Conservation (phyloP, 1,140 invertebrate genomes). For the Trachymyrmex septentrionalis region DNA sequence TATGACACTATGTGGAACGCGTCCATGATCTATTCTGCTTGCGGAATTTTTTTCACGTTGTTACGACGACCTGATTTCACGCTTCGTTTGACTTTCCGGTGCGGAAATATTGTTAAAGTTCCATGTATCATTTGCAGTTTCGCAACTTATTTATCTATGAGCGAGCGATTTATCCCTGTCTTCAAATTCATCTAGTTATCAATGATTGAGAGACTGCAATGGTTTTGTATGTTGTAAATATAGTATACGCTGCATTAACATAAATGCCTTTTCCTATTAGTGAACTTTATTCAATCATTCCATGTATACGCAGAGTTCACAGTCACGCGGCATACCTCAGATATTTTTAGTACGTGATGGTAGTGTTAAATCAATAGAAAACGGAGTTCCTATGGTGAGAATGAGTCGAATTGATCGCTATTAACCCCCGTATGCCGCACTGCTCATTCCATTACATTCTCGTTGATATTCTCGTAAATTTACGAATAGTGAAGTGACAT, state of each 20-base stretch:
- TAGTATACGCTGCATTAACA: background rate
- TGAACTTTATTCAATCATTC: constrained; percentile 14
- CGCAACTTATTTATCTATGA: constrained; percentile 5
- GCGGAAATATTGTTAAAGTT: constrained; percentile 76
- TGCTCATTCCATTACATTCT: constrained; percentile 1
- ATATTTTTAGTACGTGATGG: constrained; percentile 79
- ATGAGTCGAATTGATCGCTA: constrained; percentile 74
- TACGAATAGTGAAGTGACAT: background rate
- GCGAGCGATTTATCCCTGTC: background rate
- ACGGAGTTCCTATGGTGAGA: constrained; percentile 82
- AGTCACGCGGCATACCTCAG: constrained; percentile 51
- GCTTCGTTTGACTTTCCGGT: constrained; percentile 84
- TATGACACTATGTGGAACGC: constrained; percentile 47
- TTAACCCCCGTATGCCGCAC: constrained; percentile 38
- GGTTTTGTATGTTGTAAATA: background rate
- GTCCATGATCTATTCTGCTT: constrained; percentile 20
- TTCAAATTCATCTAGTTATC: background rate
- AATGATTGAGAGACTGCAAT: background rate
- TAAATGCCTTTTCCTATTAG: background rate
- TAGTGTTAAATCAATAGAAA: constrained; percentile 83
- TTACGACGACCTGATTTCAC: constrained; percentile 83
- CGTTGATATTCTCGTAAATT: constrained; percentile 14
- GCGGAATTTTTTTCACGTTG: constrained; percentile 48
- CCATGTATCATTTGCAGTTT: constrained; percentile 60
- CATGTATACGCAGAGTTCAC: constrained; percentile 11